Conservation (phyloP, 2,888 invertebrate genomes). For the Temnothorax ravouxi region DNA sequence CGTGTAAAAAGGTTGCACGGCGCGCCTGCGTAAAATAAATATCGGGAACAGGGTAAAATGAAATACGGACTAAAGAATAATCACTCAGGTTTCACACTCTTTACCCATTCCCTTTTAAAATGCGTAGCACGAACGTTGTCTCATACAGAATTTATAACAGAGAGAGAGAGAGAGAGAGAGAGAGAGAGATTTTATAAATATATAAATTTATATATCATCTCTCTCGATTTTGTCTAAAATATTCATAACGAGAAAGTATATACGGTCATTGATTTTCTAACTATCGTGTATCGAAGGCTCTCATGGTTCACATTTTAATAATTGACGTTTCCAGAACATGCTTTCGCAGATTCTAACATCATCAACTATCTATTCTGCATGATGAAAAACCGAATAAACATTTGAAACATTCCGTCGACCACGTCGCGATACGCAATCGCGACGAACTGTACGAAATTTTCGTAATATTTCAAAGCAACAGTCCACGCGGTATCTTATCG, state of each 20-base stretch:
- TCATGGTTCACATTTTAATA: background rate
- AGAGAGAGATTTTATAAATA: too few relatives aligned
- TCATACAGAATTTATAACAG: background rate
- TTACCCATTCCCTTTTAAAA: background rate
- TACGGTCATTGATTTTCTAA: background rate
- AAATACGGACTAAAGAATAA: background rate
- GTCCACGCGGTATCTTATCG: background rate
- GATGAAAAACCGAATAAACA: background rate
- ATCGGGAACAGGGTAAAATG: background rate
- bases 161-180: too few relatives aligned
- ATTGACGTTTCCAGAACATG: background rate
- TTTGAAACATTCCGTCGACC: background rate
- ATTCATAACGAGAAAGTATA: background rate
- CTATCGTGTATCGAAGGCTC: background rate
- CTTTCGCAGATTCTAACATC: background rate
- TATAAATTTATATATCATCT: background rate
- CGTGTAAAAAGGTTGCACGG: background rate
- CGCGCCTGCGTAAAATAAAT: background rate
- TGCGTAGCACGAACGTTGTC: background rate
- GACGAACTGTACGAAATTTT: background rate
- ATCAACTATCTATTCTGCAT: background rate
- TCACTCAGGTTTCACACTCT: too few relatives aligned
- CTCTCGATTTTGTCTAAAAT: background rate
- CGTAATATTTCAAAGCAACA: constrained; percentile 11
- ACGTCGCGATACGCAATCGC: background rate